These are phyloP conservation scores for Megathymus violae DNA, from an alignment of 1,140 invertebrate genomes.

Conservation along the genomic window DNA sequence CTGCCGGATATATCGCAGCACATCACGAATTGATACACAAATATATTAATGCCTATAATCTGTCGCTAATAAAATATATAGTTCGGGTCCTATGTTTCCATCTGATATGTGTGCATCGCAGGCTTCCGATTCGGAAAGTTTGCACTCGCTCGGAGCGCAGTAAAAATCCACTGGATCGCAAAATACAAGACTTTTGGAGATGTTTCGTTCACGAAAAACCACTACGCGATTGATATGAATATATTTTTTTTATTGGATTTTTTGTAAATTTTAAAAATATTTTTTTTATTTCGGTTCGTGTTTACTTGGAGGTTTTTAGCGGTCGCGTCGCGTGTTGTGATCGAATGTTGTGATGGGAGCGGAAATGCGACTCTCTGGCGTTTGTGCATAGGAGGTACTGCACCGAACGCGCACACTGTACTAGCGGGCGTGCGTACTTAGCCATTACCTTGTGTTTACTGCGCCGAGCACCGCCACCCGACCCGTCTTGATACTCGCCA, in stretches of 20 bases:
- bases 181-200: conserved; percentile 45
- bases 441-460: conserved; percentile 84
- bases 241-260: conserved; percentile 61
- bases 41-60: conserved; percentile 56
- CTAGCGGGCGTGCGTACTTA: conserved; percentile 82
- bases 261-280: conserved; percentile 63
- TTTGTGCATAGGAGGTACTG: conserved; percentile 81
- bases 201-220: conserved; percentile 51
- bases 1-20: conserved; percentile 54
- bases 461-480: conserved; percentile 52
- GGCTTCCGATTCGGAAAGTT: conserved; percentile 36
- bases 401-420: conserved; percentile 72
- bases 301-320: conserved; percentile 70
- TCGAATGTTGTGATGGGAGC: conserved; percentile 62
- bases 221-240: conserved; percentile 79
- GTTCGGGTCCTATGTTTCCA: conserved; percentile 79
- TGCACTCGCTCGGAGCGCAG: conserved; percentile 39
- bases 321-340: conserved; percentile 72
- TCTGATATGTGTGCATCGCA: conserved; percentile 79
- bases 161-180: conserved; percentile 73
- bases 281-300: conserved; percentile 54
- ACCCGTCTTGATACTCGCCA: conserved; percentile 65
- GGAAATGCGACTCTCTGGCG: conserved; percentile 78
- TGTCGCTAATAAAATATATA: conserved; percentile 63
- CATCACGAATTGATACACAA: conserved; percentile 71